phyloP scores from a whole-genome alignment of 2,797 vertebrate species.

The Ctenochaetus hawaiiensis region DNA sequence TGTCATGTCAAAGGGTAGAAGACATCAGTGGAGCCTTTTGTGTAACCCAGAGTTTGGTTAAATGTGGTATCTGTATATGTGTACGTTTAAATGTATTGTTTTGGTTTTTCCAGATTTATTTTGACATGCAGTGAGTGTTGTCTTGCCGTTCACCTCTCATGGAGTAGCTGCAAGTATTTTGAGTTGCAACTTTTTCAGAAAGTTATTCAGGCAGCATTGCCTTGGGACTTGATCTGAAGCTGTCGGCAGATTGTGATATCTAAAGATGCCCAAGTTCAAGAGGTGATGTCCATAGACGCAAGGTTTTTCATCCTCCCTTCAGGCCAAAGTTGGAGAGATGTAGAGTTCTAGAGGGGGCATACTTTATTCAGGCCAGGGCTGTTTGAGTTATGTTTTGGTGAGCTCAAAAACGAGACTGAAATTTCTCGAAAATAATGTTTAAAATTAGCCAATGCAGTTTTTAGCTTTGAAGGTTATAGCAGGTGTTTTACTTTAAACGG shows the following conservation, averaged over 20 bases:
- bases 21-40: background rate
- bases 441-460: background rate
- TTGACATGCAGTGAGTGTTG: background rate
- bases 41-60: too few relatives aligned
- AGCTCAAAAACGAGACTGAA: background rate
- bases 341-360: background rate
- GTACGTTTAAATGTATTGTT: background rate
- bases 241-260: background rate
- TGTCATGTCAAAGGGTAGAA: background rate
- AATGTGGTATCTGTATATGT: background rate
- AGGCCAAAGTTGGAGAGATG: background rate
- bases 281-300: slow-evolving; percentile 5
- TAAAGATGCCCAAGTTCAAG: background rate
- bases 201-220: background rate
- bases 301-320: background rate
- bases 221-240: slow-evolving; percentile 26
- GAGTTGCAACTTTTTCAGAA: slow-evolving; percentile 12
- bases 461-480: background rate
- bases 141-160: background rate
- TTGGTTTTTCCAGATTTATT: background rate
- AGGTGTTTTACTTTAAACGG: background rate
- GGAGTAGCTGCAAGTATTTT: background rate
- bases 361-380: background rate
- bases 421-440: background rate
- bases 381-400: background rate